A percentile compares a stretch with the other conserved stretches of the same genome.
phyloP scores from a whole-genome alignment of 2,113 vertebrate species.

The Pogona vitticeps region DNA sequence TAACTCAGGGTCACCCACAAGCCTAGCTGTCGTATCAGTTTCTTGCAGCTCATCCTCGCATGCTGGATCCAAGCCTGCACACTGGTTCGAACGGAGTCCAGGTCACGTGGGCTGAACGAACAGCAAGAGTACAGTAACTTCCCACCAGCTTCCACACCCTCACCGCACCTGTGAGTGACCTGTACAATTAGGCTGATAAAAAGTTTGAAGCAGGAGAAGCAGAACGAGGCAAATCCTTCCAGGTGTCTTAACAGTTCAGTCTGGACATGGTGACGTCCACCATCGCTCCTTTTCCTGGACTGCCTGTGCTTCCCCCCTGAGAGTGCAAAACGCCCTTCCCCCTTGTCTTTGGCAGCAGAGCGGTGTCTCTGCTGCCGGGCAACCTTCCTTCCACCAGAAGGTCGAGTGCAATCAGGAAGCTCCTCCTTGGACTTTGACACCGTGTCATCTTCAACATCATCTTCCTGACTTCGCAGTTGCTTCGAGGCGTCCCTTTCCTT shows the following conservation, averaged over 20 bases:
- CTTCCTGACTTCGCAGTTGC: conserved; percentile 50
- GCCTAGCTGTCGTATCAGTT: conserved; percentile 65
- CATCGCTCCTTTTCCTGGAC: conserved; percentile 79
- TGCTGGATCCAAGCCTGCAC: conserved; percentile 65
- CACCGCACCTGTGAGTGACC: conserved; percentile 65
- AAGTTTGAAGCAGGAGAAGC: conserved; percentile 83
- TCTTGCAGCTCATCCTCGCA: conserved; percentile 45
- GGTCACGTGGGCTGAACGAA: conserved; percentile 74
- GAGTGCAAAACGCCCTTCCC: conserved; percentile 56
- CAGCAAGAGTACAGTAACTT: conserved; percentile 79
- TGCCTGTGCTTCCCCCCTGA: conserved; percentile 79
- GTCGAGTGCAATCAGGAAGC: conserved; percentile 41
- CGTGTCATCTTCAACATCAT: conserved; percentile 32
- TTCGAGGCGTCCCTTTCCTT: conserved; percentile 26
- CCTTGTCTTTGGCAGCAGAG: conserved; percentile 58
- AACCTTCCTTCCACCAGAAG: conserved; percentile 45
- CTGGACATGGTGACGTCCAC: conserved; percentile 75
- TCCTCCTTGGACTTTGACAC: conserved; percentile 23
- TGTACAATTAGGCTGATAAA: conserved; percentile 86
- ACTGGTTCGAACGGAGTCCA: conserved; percentile 74
- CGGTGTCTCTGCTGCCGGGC: conserved; percentile 61
- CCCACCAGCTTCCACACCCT: conserved; percentile 79
- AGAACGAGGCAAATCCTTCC: conserved; percentile 78
- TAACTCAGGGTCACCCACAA: conserved; percentile 55
- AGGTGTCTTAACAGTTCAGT: conserved; percentile 73